Conservation (phyloP, 1,140 invertebrate genomes). For the Sogatella furcifera region DNA sequence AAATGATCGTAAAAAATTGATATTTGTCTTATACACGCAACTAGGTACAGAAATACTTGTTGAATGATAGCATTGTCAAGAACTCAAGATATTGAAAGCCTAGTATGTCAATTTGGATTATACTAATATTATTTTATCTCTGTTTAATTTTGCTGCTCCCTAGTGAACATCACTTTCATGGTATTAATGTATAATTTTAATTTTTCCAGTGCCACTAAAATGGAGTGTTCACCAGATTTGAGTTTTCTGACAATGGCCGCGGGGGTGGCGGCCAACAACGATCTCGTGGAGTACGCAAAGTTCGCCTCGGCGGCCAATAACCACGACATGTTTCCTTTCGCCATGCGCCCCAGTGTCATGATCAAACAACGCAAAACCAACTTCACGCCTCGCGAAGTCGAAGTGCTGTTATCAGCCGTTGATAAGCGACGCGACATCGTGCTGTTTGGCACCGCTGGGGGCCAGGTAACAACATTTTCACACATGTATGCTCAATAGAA, state of each 20-base stretch:
- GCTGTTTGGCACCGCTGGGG: conserved; percentile 24
- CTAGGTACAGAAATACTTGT: too few relatives aligned
- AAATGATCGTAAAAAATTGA: too few relatives aligned
- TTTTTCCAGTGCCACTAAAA: background rate
- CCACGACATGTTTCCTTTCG: background rate
- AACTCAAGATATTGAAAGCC: too few relatives aligned
- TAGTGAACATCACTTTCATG: too few relatives aligned
- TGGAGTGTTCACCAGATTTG: background rate
- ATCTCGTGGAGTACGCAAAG: background rate
- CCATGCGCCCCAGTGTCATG: background rate
- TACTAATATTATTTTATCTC: too few relatives aligned
- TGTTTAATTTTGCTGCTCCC: too few relatives aligned
- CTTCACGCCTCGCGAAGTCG: conserved; percentile 24
- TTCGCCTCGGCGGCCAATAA: background rate
- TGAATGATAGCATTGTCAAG: too few relatives aligned
- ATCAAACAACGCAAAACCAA: conserved; percentile 25
- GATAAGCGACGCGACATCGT: conserved; percentile 19
- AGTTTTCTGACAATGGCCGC: conserved; percentile 1
- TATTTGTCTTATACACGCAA: too few relatives aligned
- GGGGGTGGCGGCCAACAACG: background rate
- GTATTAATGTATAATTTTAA: too few relatives aligned
- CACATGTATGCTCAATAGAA: too few relatives aligned
- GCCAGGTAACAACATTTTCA: too few relatives aligned
- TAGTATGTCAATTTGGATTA: too few relatives aligned
- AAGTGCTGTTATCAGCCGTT: conserved; percentile 20